Conservation (phyloP, 2,888 invertebrate species). For the Microdon myrmicae region DNA sequence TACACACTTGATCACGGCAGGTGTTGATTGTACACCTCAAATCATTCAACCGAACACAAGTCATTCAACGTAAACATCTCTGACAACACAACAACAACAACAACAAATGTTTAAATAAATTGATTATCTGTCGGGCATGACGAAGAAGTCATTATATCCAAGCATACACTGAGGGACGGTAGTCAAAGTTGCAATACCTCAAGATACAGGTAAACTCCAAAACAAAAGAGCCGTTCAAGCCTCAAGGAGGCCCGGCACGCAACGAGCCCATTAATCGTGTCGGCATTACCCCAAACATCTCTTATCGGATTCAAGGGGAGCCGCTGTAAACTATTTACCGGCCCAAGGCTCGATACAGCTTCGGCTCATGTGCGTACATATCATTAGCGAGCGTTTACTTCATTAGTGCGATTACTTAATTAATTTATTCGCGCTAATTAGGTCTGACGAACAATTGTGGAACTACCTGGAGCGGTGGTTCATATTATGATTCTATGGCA, state of each 20-base stretch:
- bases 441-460: conserved; percentile 39
- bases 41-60: conserved; percentile 35
- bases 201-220: too few relatives aligned
- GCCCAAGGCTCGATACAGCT: too few relatives aligned
- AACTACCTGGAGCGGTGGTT: too few relatives aligned
- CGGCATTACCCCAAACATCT: conserved; percentile 8
- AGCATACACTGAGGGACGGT: conserved; percentile 21
- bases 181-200: too few relatives aligned
- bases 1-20: conserved; percentile 17
- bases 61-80: conserved; percentile 19
- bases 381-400: conserved; percentile 49
- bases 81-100: conserved; percentile 13
- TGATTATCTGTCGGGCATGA: conserved; percentile 49
- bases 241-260: conserved; percentile 41
- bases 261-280: conserved; percentile 33
- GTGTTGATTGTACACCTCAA: conserved; percentile 33
- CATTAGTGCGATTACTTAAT: conserved; percentile 47
- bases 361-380: conserved; percentile 47
- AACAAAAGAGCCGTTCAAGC: conserved; percentile 12
- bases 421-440: conserved; percentile 50
- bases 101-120: conserved; percentile 45
- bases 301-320: conserved; percentile 13
- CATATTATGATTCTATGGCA: too few relatives aligned
- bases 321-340: conserved; percentile 34
- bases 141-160: conserved; percentile 41